Evolutionary conservation across 2,113 vertebrate genomes (phyloP), one percentile per base, ranked within the genome.

Genomic region (Acrocephalus arundinaceus): DNA sequence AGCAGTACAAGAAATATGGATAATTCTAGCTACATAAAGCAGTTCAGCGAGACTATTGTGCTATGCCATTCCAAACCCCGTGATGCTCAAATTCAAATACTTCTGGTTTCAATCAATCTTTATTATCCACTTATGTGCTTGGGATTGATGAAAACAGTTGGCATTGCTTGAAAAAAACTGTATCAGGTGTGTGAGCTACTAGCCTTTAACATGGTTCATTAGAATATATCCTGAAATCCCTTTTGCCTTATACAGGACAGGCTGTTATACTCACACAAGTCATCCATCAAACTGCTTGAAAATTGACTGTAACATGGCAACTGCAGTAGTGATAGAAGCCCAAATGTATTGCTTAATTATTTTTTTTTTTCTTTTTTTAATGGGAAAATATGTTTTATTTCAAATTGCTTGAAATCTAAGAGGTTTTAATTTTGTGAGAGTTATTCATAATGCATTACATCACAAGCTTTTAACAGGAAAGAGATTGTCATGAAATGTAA

Each of bases 261-360:
- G 92, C 94, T 95, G 89, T 80, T 96, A 94, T 97, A 90, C 92
- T 67, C 97, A 97, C 86, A 86, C 92, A 88, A 97, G 95, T 97
- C 97, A 98, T 99, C 97, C 96, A 98, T 99, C 98, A 99, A 97
- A 96, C 90, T 91, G 87, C 94, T 96, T 94, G 89, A 95, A 97
- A 97, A 88, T 82, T 86, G 49, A 77, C 94, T 97, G 94, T 96
- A 95, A 92, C 66, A 95, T 89, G 73, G 61, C 70, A 90, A 55
- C 83, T 94, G 74, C 39, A 89, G 82, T 49, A 90, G 94, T 91
- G 97, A 98, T 96, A 89, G 65, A 95, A 98, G 78, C 31, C 76
- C 70, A 98, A 97, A 97, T 96, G 76, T 97, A 39, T 39, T 39
- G 37, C 37, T 39, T 39, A 39, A 39, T 39, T 39, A 8, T 39